Evolutionary conservation across 2,888 invertebrate species (phyloP), one percentile per base, ranked within the genome.

Genomic region (Odiellus spinosus): DNA sequence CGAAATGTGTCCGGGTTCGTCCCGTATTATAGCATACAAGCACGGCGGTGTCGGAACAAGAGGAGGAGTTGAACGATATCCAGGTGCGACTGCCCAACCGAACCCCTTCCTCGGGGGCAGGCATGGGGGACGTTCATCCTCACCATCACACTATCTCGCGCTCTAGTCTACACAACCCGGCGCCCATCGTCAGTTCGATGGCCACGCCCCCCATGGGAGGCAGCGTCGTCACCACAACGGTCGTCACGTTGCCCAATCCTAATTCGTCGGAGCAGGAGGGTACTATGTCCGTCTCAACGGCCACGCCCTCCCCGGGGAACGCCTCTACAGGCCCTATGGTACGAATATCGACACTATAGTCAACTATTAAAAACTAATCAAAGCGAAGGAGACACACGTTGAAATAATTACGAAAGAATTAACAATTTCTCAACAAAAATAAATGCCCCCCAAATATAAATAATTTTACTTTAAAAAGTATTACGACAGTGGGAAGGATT

Each of bases 11-110:
- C 8, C 5, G 26, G 26, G 26, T 8, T 4, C 8, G 26, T 26
- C 26, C 26, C 26, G 26, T 26, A 26, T 26, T 47, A 59, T 63
- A 63, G 50, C 61, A 59, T 62, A 62, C 62, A 62, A 58, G 63
- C 61, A 63, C 64, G 61, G 64, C 52, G 34, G 40, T 40, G 12
- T 47, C 46, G 14, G 61, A 59, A 35, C 63, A 63, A 44, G 63
- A 64, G 20, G 66, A 67, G 50, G 66, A 66, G 54, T 58, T 66
- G 54, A 67, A 65, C 53, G 67, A 71, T 62, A 70, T 68, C 54
- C 66, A 65, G 40, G 49, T 52, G 45, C 52, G 52, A 19, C 38
- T 52, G 8, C 49, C 48, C 40, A 52, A 52, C 49, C 45, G 52
- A 44, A 52, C 52, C 40, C 46, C 49, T 20, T 45, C 49, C 26